Base-by-base conservation (phyloP, 2,888 invertebrate species). In the Drosophila siamana region DNA sequence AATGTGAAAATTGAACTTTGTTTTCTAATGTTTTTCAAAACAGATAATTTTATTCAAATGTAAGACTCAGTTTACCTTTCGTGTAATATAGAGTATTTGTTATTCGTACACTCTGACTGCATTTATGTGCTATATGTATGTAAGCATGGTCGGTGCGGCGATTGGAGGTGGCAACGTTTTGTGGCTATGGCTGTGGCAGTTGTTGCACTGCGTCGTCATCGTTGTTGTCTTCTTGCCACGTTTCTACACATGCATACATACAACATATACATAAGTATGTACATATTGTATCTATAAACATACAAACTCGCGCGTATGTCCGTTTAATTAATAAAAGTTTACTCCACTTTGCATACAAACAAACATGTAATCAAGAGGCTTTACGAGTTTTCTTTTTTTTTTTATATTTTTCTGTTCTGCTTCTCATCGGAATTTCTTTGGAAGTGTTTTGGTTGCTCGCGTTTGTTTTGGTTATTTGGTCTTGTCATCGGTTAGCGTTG, bases 261-360 rank as follows among this genome's bases (percentile, higher is more conserved):
- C 6, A 54, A 5, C 16, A 7, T 22, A 7, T 9, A 9, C 30
- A 38, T 19, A 13, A n/a, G n/a, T 52, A 26, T 54, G 8, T 36
- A 6, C 28, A 15, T 28, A 28, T 9, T 55, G 15, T 28, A 13
- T 43, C 30, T 44, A 24, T 59, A 26, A 13, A 36, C 13, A 24
- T 36, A 24, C 41, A 19, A n/a, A 41, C 41, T n/a, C 36, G 26
- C 50, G 11, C 59, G 52, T 50, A 48, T 38, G 43, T 46, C 47
- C 51, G 78, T 56, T 70, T 69, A 83, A 83, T 81, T 81, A 83
- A 83, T 83, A 77, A 83, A 68, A 83, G 67, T 82, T 83, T 82
- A 83, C 80, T 80, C 70, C 77, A 77, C 77, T 80, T 80, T 76
- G 70, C 76, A 76, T 65, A 61, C 63, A 59, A 55, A 19, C 38